Percentiles rank a stretch among this genome's conserved stretches.
Conservation (phyloP, 2,888 invertebrate species). For the Temnothorax unifasciatus region DNA sequence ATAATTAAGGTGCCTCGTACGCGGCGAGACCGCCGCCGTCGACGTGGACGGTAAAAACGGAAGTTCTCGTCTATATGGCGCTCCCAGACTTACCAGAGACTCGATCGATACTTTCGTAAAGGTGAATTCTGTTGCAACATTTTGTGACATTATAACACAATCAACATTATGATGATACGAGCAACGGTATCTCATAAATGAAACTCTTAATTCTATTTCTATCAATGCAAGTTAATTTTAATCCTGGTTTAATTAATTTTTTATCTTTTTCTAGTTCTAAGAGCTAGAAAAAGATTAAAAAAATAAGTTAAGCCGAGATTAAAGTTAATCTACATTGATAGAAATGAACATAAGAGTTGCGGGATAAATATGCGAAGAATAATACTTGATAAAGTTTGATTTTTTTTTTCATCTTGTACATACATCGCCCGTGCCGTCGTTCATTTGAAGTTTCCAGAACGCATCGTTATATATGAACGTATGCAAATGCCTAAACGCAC, state of each 20-base stretch:
- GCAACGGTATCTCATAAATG: background rate
- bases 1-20: conserved; percentile 36
- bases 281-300: too few species aligned
- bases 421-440: background rate
- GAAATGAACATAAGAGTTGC: too few species aligned
- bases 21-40: background rate
- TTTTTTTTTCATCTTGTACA: background rate
- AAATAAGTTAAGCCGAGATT: too few species aligned
- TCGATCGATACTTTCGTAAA: conserved; percentile 37
- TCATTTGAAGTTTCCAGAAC: conserved; percentile 7
- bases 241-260: too few species aligned
- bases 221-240: too few species aligned
- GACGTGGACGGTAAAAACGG: conserved; percentile 37
- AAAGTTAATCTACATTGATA: too few species aligned
- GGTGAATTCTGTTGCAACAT: conserved; percentile 37
- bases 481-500: conserved; percentile 53
- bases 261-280: too few species aligned
- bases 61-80: conserved; percentile 20
- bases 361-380: background rate
- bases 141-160: conserved; percentile 33
- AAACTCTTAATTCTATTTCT: background rate
- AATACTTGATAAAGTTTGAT: background rate
- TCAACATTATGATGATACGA: background rate
- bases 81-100: background rate
- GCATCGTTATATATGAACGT: conserved; percentile 43